Evolutionary conservation across 2,113 vertebrate species (phyloP), one percentile per base, ranked within the genome.

Genomic region (Actenoides lindsayi): DNA sequence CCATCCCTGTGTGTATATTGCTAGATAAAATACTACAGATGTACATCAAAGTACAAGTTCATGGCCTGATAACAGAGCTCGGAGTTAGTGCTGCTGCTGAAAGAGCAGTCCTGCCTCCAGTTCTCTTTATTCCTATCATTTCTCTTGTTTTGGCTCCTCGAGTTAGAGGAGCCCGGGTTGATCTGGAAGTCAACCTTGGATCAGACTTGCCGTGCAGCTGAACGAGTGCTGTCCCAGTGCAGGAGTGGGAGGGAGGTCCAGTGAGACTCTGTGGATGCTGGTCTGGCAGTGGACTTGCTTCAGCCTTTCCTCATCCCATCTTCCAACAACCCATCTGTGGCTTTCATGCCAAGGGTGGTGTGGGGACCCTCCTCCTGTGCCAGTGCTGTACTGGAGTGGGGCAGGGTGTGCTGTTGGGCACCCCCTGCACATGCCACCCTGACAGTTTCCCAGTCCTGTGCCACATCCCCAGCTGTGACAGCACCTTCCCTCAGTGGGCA

Each of bases 1-100:
- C 48, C 88, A 62, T 0, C 39, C 79, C 42, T 0, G 0, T 5
- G 5, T 56, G 35, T 65, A 5, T 79, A 69, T 84, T 48, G 63
- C 35, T 65, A 79, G 81, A 27, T 77, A 59, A 92, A 80, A 85
- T 63, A 39, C 57, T 94, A 74, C 76, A 95, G 69, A 77, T 54
- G 84, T 46, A n/a, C 89, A 50, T 87, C 65, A 31, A 23, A 85
- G 37, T n/a, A 77, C 56, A 51, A 35, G 39, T 73, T 73, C 0
- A 0, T 79, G 82, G 35, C 23, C 78, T 42, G 24, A 71, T 91
- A 35, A 59, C 69, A 81, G 28, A 63, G 69, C 62, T 79, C 33
- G 17, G 5, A 42, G 42, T 12, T 63, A 37, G n/a, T 82, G 78
- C 65, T 87, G 69, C 69, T 89, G 1, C 65, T 64, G 73, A 63